Conservation (phyloP, 2,888 invertebrate genomes). For the Ophioninae sp. region DNA sequence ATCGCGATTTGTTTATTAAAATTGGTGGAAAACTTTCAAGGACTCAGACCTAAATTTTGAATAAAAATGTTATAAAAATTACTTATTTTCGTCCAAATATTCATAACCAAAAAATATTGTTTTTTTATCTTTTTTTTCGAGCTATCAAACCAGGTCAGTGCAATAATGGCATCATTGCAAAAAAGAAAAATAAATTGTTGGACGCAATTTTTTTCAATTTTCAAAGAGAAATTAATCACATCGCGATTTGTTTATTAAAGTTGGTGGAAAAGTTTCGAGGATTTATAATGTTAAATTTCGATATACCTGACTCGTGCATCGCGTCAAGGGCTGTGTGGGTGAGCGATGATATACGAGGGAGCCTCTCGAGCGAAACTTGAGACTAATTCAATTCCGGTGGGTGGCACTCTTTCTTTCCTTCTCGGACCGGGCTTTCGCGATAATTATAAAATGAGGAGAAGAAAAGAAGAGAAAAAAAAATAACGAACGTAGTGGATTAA, state of each 20-base stretch:
- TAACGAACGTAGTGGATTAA: constrained; percentile 29
- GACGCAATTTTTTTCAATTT: background rate
- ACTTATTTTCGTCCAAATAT: too few relatives aligned
- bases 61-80: too few relatives aligned
- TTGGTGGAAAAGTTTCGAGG: constrained; percentile 6
- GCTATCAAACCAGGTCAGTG: background rate
- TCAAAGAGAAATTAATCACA: background rate
- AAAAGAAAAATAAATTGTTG: background rate
- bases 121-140: too few relatives aligned
- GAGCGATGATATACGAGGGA: constrained; percentile 40
- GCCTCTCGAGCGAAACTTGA: constrained; percentile 42
- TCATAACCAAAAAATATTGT: too few relatives aligned
- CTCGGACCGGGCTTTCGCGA: constrained; percentile 24
- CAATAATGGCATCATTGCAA: background rate
- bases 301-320: constrained; percentile 1
- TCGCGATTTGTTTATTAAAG: constrained; percentile 4
- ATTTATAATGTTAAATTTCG: constrained; percentile 13
- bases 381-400: constrained; percentile 56
- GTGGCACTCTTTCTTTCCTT: constrained; percentile 37
- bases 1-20: constrained; percentile 4
- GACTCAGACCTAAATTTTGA: too few relatives aligned
- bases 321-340: constrained; percentile 10
- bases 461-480: constrained; percentile 11
- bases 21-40: constrained; percentile 4
- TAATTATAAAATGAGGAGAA: constrained; percentile 38